Base-by-base conservation (phyloP, 2,888 invertebrate species). In the Drosophila flavopinicola region DNA sequence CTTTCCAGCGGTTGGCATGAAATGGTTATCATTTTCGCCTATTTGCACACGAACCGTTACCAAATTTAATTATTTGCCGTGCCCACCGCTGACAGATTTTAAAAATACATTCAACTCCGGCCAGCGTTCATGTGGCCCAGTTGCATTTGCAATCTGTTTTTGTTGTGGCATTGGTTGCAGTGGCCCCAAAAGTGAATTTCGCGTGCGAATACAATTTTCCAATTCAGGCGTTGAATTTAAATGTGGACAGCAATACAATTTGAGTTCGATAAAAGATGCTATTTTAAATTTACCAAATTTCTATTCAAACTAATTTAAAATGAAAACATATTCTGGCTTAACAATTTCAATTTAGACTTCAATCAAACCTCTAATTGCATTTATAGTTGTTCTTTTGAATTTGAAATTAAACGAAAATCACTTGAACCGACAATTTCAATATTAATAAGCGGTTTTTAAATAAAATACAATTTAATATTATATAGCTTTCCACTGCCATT, bases 41-140 rank as follows among this genome's bases (percentile, higher is more conserved):
- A 9, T 0, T 17, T 11, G 10, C 35, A 10, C 15, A 17, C 35
- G 10, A 10, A 1, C 3, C 6, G 9, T 20, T 6, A 6, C 6
- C 6, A 51, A 59, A 51, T 51, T 58, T 3, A 58, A 59, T 45
- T 58, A 59, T 51, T 58, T 51, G 37, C 17, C 1, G 9, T 33
- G 11, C 9, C 9, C 9, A 10, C 20, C 20, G 15, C 33, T 20
- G 20, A 58, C 44, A 49, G 38, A 44, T 39, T 63, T 51, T 11
- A 25, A 52, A 37, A 35, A 49, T 11, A 29, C 29, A 41, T 51
- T 30, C n/a, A 39, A 15, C 32, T 5, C 9, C 10, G 15, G 11
- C 11, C 3, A 15, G 6, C 2, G 10, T 35, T n/a, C 27, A 15
- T 49, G 37, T 39, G 45, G 45, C 39, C 2, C 23, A 51, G 23